A percentile compares a stretch with the other conserved stretches of the same genome.
Evolutionary conservation across 1,140 invertebrate genomes (phyloP).

Genomic region (Ladona fulva): DNA sequence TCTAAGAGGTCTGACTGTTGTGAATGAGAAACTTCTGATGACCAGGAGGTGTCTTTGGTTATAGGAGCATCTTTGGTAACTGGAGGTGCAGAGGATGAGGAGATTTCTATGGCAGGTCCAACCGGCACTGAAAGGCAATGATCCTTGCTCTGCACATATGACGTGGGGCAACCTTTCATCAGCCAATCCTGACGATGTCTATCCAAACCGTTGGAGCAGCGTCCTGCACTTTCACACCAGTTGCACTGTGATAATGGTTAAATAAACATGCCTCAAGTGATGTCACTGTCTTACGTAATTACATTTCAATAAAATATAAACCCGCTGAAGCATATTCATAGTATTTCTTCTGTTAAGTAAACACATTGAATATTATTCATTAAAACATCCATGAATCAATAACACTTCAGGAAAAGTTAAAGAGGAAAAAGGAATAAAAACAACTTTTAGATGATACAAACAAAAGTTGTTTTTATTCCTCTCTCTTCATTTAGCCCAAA

Average conservation of each 20-base stretch:
- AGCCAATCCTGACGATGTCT: conserved; percentile 84
- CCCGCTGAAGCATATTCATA: no score
- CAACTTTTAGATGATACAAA: no score
- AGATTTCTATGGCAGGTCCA: not conserved
- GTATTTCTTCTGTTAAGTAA: no score
- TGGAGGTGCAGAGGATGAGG: not conserved
- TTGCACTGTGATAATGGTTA: conserved; percentile 56
- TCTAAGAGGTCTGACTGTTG: not conserved
- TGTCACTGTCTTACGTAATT: no score
- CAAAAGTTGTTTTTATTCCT: no score
- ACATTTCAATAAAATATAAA: no score
- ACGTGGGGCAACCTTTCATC: conserved; percentile 56
- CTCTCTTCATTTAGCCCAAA: no score
- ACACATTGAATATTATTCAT: no score
- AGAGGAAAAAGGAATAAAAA: no score
- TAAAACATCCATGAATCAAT: no score
- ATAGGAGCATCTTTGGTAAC: not conserved
- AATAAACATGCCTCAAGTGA: no score
- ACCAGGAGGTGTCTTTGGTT: not conserved
- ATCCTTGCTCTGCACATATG: conserved; percentile 34
- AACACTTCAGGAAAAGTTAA: no score
- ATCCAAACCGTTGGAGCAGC: conserved; percentile 85
- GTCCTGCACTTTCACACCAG: conserved; percentile 74
- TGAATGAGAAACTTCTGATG: not conserved
- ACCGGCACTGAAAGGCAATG: conserved; percentile 31